Evolutionary conservation across 2,797 vertebrate genomes (phyloP).

Genomic region (Labeo calbasu): DNA sequence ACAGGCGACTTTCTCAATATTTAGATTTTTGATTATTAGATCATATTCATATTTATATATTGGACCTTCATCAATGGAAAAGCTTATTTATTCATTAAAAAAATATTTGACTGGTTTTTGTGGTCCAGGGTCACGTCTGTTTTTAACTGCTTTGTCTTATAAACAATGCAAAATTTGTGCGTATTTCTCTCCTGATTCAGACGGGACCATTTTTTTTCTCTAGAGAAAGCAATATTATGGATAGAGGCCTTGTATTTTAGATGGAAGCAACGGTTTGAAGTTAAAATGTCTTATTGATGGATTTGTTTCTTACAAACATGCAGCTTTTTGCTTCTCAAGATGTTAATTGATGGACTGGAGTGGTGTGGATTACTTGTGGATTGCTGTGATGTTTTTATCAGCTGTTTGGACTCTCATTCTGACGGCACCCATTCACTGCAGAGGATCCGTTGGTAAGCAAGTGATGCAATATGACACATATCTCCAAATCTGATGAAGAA

Average conservation of each 20-base stretch:
- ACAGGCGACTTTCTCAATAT: no score
- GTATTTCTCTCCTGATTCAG: background rate
- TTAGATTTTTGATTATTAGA: no score
- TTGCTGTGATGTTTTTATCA: background rate
- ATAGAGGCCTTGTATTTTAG: background rate
- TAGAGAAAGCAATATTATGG: background rate
- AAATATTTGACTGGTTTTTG: no score
- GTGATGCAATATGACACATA: background rate
- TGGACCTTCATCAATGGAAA: no score
- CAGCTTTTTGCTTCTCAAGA: no score
- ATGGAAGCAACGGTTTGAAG: background rate
- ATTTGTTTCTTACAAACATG: background rate
- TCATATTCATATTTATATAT: no score
- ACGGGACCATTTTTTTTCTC: background rate
- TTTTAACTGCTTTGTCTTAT: no score
- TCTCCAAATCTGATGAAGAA: background rate
- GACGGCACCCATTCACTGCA: background rate
- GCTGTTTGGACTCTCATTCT: no score
- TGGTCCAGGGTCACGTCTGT: no score
- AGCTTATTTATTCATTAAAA: no score
- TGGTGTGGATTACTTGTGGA: background rate
- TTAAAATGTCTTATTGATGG: background rate
- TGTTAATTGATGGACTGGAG: background rate
- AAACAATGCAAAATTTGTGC: background rate
- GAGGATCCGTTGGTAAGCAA: background rate